A percentile compares a stretch with the other conserved stretches of the same genome.
Evolutionary conservation across 2,888 invertebrate genomes (phyloP).

Genomic region (Patella depressa): DNA sequence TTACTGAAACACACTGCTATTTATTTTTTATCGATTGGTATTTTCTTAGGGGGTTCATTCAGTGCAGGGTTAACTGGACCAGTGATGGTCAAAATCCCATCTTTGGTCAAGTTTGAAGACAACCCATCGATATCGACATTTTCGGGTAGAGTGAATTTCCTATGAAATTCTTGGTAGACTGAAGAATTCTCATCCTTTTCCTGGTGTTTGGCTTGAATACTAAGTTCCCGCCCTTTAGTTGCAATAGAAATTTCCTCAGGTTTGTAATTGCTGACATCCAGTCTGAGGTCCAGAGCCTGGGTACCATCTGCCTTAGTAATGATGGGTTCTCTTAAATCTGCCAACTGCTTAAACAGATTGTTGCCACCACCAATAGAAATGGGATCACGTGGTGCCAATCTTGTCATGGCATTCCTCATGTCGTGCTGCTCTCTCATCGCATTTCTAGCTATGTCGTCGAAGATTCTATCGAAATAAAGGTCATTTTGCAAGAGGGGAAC

Average conservation of each 20-base stretch:
- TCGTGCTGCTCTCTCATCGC: slow-evolving; percentile 29
- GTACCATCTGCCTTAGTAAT: slow-evolving; percentile 28
- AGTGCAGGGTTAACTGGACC: slow-evolving; percentile 77
- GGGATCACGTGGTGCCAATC: slow-evolving; percentile 19
- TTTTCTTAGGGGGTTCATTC: slow-evolving; percentile 21
- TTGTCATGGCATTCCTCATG: slow-evolving; percentile 31
- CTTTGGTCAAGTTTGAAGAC: slow-evolving; percentile 94
- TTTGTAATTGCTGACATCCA: slow-evolving; percentile 96
- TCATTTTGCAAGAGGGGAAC: background rate
- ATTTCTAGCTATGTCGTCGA: slow-evolving; percentile 27
- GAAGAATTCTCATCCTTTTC: slow-evolving; percentile 97
- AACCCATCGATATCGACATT: slow-evolving; percentile 96
- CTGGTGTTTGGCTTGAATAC: slow-evolving; percentile 95
- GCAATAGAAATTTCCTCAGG: slow-evolving; percentile 97
- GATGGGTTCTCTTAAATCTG: slow-evolving; percentile 24
- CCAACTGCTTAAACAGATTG: slow-evolving; percentile 18
- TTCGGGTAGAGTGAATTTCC: slow-evolving; percentile 95
- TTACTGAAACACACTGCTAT: no score
- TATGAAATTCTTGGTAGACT: slow-evolving; percentile 97
- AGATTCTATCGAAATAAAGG: slow-evolving; percentile 31
- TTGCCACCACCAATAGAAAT: slow-evolving; percentile 17
- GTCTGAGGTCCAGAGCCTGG: slow-evolving; percentile 25
- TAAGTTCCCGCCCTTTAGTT: slow-evolving; percentile 95
- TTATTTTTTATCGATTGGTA: background rate
- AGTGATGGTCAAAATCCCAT: slow-evolving; percentile 96